Evolutionary conservation across 2,797 vertebrate species (phyloP), one percentile per base, ranked within the genome.

Genomic region (Columba guinea): DNA sequence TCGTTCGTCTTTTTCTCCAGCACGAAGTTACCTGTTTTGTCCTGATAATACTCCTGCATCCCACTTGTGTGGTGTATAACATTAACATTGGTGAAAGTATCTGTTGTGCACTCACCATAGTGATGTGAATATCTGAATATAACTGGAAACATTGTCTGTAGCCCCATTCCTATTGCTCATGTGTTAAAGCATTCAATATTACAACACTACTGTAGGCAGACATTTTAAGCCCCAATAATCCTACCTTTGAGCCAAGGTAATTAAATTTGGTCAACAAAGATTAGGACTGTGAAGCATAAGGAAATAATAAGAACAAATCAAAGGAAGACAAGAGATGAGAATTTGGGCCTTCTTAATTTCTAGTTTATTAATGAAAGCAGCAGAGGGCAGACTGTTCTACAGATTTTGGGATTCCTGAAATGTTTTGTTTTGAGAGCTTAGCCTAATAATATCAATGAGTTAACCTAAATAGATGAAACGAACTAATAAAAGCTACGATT

Each of bases 391-490:
- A 84, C 26, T 17, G 48, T 65, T 81, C 46, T 69, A 30, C 49
- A 62, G 56, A 53, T 64, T 69, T 44, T 39, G 71, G 17, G 46
- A 89, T 87, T 89, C 79, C 46, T 63, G 51, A 73, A 92, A 88
- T 18, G 15, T 14, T 62, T 59, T 78, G 52, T 63, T 92, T 71
- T 64, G 67, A 73, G 52, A 90, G 32, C 37, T 80, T 55, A 44
- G 73, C 77, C 83, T 86, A 94, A 60, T 85, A 85, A 69, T 81
- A 85, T 64, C 35, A 80, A 52, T 39, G 68, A 90, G 65, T 89
- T 89, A 80, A 59, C 53, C 35, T 37, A 91, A 90, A 58, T 56
- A 94, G 51, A 82, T 89, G 69, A 91, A 93, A 81, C 34, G 74
- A 93, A 84, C 22, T 22, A 75, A 76, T 35, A 91, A 26, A 89